Percentiles rank a stretch among this genome's conserved stretches.
Conservation (phyloP, 1,140 invertebrate genomes). For the Brachionus calyciflorus region DNA sequence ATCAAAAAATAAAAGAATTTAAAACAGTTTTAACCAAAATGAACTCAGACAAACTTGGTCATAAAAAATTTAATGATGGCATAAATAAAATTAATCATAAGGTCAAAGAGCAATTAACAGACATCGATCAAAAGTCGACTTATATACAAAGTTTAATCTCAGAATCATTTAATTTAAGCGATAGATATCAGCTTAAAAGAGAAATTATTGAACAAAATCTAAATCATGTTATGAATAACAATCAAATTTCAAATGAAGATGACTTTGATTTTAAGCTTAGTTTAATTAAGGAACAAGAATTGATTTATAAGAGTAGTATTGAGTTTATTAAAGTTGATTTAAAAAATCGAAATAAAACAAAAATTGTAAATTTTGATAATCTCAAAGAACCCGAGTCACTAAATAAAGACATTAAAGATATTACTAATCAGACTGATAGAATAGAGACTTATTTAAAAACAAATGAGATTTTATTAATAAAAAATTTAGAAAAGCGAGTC, state of each 20-base stretch:
- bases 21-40: no score
- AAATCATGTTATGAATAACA: not conserved
- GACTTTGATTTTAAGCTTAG: not conserved
- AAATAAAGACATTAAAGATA: not conserved
- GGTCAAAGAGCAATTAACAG: no score
- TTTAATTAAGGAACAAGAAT: not conserved
- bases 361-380: not conserved
- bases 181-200: not conserved
- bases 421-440: not conserved
- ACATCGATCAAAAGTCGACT: no score
- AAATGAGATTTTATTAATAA: no score
- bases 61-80: no score
- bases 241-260: not conserved
- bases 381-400: not conserved
- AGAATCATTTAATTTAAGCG: not conserved
- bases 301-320: not conserved
- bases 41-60: no score
- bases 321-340: not conserved
- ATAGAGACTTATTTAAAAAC: not conserved
- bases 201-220: not conserved
- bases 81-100: no score
- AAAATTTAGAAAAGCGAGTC: no score
- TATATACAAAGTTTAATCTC: not conserved
- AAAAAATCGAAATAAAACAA: not conserved
- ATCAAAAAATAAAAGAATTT: no score